Base-by-base conservation (phyloP, 2,888 invertebrate species). In the Dryobota labecula region DNA sequence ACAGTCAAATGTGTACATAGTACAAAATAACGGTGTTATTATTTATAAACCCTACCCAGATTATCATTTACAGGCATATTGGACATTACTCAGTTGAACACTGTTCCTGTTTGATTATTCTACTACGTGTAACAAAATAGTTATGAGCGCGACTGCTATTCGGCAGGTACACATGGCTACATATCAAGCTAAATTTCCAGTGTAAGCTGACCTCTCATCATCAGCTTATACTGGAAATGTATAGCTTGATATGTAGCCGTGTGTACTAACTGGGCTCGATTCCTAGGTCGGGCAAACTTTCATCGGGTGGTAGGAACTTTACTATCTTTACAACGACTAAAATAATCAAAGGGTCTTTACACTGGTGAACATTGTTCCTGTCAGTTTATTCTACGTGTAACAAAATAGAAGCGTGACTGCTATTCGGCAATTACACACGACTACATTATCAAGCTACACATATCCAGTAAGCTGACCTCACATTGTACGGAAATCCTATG, bases 11-110 rank as follows among this genome's bases (percentile, higher is more conserved):
- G 8, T 33, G 54, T 15, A 54, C 20, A 27, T 27, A 36, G 27
- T 33, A 36, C 8, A 62, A 72, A 45, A 30, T 15, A n/a, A 47
- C 20, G 7, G 24, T 56, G 8, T 64, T 41, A 56, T 71, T 49
- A 71, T 41, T 66, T 64, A 47, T 30, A 4, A 45, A 13, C 24
- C 45, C 38, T 20, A 47, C 13, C 15, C 38, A 62, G 24, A 53
- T 20, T 4, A 6, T 47, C 24, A 33, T 20, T 15, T 15, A 18
- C 4, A 70, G 24, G 18, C 38, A 47, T 7, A 20, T 41, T 15
- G 2, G 13, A 0, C 13, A 30, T 5, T 36, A 24, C 8, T 24
- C 11, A 15, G 27, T 43, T 20, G 43, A 30, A 43, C 20, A 2
- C 15, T 9, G 1, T 20, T 60, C 27, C 20, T 41, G 8, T 36